A percentile compares a stretch with the other conserved stretches of the same genome.
Conservation (phyloP, 2,888 invertebrate genomes). For the Orthosia gracilis region DNA sequence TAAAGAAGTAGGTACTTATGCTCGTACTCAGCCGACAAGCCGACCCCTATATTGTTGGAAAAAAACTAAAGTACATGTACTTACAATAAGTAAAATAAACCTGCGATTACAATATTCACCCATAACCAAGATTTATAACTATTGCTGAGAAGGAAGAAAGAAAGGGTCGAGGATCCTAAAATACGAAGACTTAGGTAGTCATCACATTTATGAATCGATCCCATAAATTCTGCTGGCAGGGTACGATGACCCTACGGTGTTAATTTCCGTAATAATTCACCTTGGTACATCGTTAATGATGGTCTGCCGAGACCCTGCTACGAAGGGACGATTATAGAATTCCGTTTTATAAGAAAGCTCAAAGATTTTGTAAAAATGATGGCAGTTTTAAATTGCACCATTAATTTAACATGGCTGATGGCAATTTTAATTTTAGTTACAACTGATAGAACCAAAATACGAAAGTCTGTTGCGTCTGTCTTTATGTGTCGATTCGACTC, state of each 20-base stretch:
- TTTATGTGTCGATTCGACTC: no score
- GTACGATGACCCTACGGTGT: conserved; percentile 28
- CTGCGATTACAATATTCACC: no score
- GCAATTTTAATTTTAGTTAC: no score
- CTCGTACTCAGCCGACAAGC: no score
- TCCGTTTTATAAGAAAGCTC: conserved; percentile 4
- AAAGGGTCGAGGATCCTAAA: not conserved
- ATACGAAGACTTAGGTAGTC: not conserved
- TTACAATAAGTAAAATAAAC: no score
- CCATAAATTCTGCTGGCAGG: conserved; percentile 26
- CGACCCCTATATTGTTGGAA: no score
- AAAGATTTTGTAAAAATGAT: not conserved
- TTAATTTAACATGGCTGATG: not conserved
- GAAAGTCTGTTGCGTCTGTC: not conserved
- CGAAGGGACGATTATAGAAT: conserved; percentile 10
- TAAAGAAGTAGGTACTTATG: no score
- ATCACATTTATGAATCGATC: conserved; percentile 32
- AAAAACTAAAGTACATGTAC: no score
- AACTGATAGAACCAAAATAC: not conserved
- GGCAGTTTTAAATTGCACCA: conserved; percentile 3
- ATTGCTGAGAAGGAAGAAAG: not conserved
- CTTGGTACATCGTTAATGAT: conserved; percentile 47
- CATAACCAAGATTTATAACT: not conserved
- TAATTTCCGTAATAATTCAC: conserved; percentile 60
- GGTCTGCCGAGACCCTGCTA: conserved; percentile 5